Conservation (phyloP, 2,797 vertebrate species). For the Urosaurus nigricauda region DNA sequence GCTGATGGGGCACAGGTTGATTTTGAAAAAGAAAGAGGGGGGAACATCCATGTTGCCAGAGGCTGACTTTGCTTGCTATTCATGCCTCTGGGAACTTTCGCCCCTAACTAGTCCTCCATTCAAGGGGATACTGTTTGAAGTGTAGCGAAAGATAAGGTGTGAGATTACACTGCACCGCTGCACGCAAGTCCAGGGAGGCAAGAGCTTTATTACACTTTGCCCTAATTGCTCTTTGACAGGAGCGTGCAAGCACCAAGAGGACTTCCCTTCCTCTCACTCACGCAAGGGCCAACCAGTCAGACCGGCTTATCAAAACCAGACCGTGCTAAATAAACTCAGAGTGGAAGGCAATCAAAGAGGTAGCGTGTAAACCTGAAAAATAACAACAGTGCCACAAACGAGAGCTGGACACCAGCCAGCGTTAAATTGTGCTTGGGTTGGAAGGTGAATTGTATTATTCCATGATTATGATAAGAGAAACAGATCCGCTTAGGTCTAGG, state of each 20-base stretch:
- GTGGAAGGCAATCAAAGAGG: conserved; percentile 81
- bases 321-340: conserved; percentile 84
- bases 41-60: too few species aligned
- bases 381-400: conserved; percentile 75
- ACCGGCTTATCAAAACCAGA: conserved; percentile 80
- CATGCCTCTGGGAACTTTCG: not conserved
- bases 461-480: conserved; percentile 69
- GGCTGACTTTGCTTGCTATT: not conserved
- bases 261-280: conserved; percentile 72
- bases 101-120: not conserved
- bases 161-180: conserved; percentile 12
- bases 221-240: conserved; percentile 78
- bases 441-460: conserved; percentile 72
- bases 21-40: too few species aligned
- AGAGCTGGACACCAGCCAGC: conserved; percentile 79
- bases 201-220: conserved; percentile 64
- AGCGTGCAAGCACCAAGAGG: conserved; percentile 50
- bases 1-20: fast-evolving
- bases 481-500: conserved; percentile 62
- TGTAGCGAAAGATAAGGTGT: conserved; percentile 13
- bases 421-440: conserved; percentile 75
- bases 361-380: conserved; percentile 71
- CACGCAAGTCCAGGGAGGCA: conserved; percentile 29
- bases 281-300: conserved; percentile 81
- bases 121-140: conserved; percentile 3